Base-by-base conservation (phyloP, 2,797 vertebrate species). In the Xiphophorus birchmanni region DNA sequence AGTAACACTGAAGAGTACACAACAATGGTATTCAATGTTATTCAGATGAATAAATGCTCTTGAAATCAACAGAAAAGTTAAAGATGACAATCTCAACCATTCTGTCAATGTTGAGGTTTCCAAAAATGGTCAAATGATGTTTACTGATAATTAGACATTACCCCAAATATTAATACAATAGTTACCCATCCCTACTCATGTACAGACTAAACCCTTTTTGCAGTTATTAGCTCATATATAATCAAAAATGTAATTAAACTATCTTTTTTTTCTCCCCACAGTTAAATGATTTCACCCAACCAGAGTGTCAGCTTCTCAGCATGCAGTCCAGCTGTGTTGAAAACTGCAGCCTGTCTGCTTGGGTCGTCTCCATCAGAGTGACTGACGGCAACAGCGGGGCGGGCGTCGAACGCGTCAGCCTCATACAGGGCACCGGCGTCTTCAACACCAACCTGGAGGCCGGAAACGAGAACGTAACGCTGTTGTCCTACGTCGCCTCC, bases 231-330 rank as follows among this genome's bases (percentile, higher is more conserved):
- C 60, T 63, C 60, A 18, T 8, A 35, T 18, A 6, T 42, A 26
- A 40, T 42, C 65, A 23, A 26, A 69, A 69, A 21, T 67, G 7
- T 12, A 29, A 40, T 5, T 18, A 2, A 21, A 18, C 4, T 3
- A 10, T 54, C 3, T 37, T 35, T 2, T 23, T 21, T 52, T 32
- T 37, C 37, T 4, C 40, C 35, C 63, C 2, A 8, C 5, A 95
- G 94, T 87, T 92, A 45, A 91, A 84, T 0, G 93, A 94, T 80
- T 86, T 94, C 75, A 80, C 7, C 5, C 47, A 11, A 0, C 94
- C 95, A 0, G 76, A 13, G 32, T 95, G 94, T 72, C 4, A 86
- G 74, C 74, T 82, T 52, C 37, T 91, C 78, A 86, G 60, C 18
- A 35, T 88, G 4, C 44, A 17, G 50, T 76, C 83, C 54, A 87